Percentiles rank a stretch among this genome's conserved stretches.
Evolutionary conservation across 2,888 invertebrate genomes (phyloP).

Genomic region (Myopa testacea): DNA sequence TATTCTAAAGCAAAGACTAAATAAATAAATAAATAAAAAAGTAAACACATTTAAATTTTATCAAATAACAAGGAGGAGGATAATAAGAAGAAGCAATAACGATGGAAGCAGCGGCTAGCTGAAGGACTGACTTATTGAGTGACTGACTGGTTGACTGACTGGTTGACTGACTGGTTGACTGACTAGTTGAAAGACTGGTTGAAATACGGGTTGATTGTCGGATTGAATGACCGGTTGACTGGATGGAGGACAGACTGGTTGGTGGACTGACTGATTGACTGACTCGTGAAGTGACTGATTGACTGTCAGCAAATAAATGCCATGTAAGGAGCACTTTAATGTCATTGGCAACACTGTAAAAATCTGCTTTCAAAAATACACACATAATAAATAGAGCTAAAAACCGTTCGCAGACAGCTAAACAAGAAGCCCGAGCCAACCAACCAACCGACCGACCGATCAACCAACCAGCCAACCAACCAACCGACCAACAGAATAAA

Average conservation of each 20-base stretch:
- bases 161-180: neutral
- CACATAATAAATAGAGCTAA: neutral
- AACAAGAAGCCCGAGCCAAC: conserved; percentile 4
- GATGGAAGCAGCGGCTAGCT: neutral
- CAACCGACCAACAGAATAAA: no score
- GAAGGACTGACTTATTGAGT: neutral
- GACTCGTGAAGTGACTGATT: no score
- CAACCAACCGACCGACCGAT: neutral
- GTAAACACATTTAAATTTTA: neutral
- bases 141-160: no score
- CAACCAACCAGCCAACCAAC: no score
- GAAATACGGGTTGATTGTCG: conserved; percentile 9
- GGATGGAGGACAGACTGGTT: no score
- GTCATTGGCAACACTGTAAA: conserved; percentile 3
- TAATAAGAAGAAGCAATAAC: neutral
- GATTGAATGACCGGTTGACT: neutral
- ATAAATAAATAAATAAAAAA: conserved; percentile 11
- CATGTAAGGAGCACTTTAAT: neutral
- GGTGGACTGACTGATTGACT: conserved; percentile 7
- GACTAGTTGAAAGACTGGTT: neutral
- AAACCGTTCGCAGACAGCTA: conserved; percentile 12
- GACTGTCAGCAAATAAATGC: no score
- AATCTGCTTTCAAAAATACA: neutral
- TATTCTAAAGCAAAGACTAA: conserved; percentile 21
- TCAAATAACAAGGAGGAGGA: neutral